Evolutionary conservation across 2,888 invertebrate species (phyloP).

Genomic region (Dasypolia templi): DNA sequence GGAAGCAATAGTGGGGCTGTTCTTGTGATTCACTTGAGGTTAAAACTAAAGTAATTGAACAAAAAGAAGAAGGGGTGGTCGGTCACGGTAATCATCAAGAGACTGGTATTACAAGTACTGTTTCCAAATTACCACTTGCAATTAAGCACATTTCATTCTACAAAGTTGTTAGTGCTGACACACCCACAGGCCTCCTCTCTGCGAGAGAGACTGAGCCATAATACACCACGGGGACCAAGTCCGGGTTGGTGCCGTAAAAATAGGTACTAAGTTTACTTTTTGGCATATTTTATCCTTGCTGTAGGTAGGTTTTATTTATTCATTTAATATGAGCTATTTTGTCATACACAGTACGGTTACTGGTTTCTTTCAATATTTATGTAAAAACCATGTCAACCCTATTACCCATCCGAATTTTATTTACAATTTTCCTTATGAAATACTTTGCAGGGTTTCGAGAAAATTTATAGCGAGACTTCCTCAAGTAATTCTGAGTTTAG

Average conservation of each 20-base stretch:
- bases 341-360: too few species aligned
- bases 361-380: neutral
- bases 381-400: constrained; percentile 65
- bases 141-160: neutral
- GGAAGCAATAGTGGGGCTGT: neutral
- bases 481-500: constrained; percentile 79
- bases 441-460: constrained; percentile 78
- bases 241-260: too few species aligned
- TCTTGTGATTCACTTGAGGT: neutral
- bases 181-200: too few species aligned
- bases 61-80: neutral
- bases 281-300: too few species aligned
- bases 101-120: neutral
- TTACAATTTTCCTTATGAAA: constrained; percentile 86
- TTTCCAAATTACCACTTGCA: neutral
- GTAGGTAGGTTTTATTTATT: too few species aligned
- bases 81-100: neutral
- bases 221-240: too few species aligned
- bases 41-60: neutral
- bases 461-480: constrained; percentile 82
- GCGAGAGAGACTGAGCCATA: too few species aligned
- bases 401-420: constrained; percentile 71
- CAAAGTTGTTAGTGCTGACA: too few species aligned
- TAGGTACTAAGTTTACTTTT: neutral
- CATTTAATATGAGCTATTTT: too few species aligned